phyloP scores from a whole-genome alignment of 2,113 vertebrate species.

The Neodontobutis hainanensis region DNA sequence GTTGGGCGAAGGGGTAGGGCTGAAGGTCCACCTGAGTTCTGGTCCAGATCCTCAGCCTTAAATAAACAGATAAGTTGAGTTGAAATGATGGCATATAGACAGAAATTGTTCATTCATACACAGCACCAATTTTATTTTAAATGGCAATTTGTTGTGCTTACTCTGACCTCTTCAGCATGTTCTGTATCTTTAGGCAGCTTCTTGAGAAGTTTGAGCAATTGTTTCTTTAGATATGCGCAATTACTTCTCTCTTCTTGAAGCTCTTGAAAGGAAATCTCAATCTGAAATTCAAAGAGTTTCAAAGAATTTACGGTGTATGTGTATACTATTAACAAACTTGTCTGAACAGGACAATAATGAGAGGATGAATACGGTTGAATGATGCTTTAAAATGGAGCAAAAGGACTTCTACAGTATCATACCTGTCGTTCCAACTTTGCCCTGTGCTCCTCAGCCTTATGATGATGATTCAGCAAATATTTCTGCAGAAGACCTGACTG shows the following conservation, averaged over 20 bases:
- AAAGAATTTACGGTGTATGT: background rate
- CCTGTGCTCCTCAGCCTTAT: conserved; percentile 75
- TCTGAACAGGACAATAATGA: too few relatives aligned
- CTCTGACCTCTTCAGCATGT: conserved; percentile 71
- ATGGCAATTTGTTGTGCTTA: conserved; percentile 39
- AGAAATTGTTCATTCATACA: background rate
- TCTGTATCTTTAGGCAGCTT: conserved; percentile 76
- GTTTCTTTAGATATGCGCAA: conserved; percentile 82
- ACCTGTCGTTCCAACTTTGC: conserved; percentile 84
- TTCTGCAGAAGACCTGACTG: conserved; percentile 80
- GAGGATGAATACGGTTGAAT: too few relatives aligned
- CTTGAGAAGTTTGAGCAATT: conserved; percentile 81
- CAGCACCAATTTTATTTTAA: background rate
- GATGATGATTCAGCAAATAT: conserved; percentile 75
- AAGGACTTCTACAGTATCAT: conserved; percentile 48
- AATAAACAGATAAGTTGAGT: background rate
- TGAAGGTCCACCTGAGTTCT: conserved; percentile 48
- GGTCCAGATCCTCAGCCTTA: conserved; percentile 73
- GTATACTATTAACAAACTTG: too few relatives aligned
- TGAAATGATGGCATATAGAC: too few relatives aligned
- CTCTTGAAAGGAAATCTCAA: conserved; percentile 81
- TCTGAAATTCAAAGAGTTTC: conserved; percentile 60
- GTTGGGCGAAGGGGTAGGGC: conserved; percentile 63
- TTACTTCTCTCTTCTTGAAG: conserved; percentile 85
- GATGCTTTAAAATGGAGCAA: too few relatives aligned